Evolutionary conservation across 2,888 invertebrate genomes (phyloP).

Genomic region (Pharmacophagus antenor): DNA sequence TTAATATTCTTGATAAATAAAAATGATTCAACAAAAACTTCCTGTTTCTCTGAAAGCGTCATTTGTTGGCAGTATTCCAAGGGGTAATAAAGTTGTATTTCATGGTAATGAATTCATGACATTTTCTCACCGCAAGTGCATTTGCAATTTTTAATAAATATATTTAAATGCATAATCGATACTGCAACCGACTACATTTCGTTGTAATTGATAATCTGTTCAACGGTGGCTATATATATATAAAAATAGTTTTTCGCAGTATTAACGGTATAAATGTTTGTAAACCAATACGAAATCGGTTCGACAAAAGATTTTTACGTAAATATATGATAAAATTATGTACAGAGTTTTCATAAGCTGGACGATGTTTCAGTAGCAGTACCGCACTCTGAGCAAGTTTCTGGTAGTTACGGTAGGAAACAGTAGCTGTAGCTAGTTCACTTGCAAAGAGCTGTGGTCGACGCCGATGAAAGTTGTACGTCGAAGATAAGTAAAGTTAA

Average conservation of each 20-base stretch:
- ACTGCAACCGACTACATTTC: neutral
- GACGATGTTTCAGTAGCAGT: neutral
- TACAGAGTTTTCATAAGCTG: neutral
- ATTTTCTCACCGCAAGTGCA: constrained; percentile 11
- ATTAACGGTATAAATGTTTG: neutral
- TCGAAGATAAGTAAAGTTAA: neutral
- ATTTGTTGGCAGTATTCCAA: constrained; percentile 21
- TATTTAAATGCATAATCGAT: constrained; percentile 17
- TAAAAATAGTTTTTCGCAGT: too few species aligned
- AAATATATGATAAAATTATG: too few species aligned
- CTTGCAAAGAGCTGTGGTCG: neutral
- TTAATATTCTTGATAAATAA: constrained; percentile 1
- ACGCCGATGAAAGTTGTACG: neutral
- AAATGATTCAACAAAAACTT: neutral
- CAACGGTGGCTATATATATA: neutral
- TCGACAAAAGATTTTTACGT: too few species aligned
- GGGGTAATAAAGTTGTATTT: constrained; percentile 21
- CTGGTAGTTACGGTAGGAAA: neutral
- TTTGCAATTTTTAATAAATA: constrained; percentile 15
- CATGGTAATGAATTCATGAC: constrained; percentile 26
- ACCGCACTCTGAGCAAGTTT: neutral
- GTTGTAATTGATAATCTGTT: neutral
- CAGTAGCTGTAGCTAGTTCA: neutral
- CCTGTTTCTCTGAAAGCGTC: constrained; percentile 7
- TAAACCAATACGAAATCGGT: too few species aligned